Base-by-base conservation (phyloP, 2,888 invertebrate genomes). In the Miltochrista miniata region DNA sequence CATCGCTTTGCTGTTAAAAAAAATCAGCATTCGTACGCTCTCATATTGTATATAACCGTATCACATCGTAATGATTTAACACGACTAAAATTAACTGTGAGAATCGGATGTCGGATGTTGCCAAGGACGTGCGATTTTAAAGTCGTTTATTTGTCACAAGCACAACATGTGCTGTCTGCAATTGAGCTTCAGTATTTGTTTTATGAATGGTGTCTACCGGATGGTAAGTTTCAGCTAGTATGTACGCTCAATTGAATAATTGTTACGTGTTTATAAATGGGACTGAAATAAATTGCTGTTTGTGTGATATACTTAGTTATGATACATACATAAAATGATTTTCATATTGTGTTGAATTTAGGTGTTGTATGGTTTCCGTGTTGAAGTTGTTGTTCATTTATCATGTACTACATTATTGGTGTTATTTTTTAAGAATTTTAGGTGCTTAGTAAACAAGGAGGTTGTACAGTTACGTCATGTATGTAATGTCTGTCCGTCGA, bases 91-190 rank as follows among this genome's bases (percentile, higher is more conserved):
- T 50, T 63, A 70, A 74, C 76, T 87, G 90, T 90, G 90, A 81
- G 90, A 90, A 90, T 77, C 88, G 87, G 87, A 88, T 83, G 85
- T 85, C 72, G 89, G 88, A 89, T 87, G 86, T 76, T 62, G 68
- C 71, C 88, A 90, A 90, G 90, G 90, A 72, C 89, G 74, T 70
- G 81, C 79, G 82, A 83, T 82, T 79, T 78, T 74, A 64, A 61
- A 74, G 76, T 85, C 76, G 77, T 80, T 66, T 71, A 83, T 84
- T 85, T 87, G 85, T 84, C 80, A 74, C 79, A 64, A 64, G 67
- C 59, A n/a, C n/a, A 56, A 61, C 68, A 70, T 61, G 56, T 68
- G 68, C 57, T 59, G 68, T 70, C 70, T 70, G 57, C 64, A 68
- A 68, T 71, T 65, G 58, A 61, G 56, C 48, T 67, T 57, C 51